phyloP scores from a whole-genome alignment of 2,888 invertebrate species.

The Volucella inflata region DNA sequence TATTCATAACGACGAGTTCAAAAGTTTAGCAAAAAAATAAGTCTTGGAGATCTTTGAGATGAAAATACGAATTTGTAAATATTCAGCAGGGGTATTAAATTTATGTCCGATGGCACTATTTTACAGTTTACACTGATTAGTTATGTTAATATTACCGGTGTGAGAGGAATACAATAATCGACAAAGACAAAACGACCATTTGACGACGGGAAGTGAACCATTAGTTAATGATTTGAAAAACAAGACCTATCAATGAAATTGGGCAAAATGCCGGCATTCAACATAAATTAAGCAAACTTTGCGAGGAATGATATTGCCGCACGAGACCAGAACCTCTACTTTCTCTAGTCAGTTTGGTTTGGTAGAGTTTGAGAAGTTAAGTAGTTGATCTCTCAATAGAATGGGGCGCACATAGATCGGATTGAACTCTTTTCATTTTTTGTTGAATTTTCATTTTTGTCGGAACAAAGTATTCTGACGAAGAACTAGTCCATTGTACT shows the following conservation, averaged over 20 bases:
- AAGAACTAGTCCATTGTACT: no score
- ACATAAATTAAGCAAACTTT: not conserved
- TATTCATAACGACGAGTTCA: not conserved
- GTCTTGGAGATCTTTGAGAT: no score
- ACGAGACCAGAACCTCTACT: no score
- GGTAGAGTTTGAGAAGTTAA: no score
- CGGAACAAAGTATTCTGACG: no score
- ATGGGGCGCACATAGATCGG: no score
- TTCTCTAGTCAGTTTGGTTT: no score
- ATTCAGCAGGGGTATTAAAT: not conserved
- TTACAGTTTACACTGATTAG: conserved; percentile 17
- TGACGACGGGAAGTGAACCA: conserved; percentile 3
- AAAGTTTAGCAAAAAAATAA: not conserved
- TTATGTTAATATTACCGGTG: conserved; percentile 2
- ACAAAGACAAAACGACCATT: not conserved
- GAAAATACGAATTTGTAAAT: not conserved
- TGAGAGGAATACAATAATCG: not conserved
- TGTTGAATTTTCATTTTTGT: no score
- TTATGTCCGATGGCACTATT: not conserved
- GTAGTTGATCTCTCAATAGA: no score
- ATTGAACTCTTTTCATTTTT: no score
- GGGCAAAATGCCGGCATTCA: not conserved
- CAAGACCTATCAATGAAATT: no score
- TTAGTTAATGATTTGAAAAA: not conserved
- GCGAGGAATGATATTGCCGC: no score